Evolutionary conservation across 1,140 invertebrate genomes (phyloP), one percentile per base, ranked within the genome.

Genomic region (Drosophila guanche): DNA sequence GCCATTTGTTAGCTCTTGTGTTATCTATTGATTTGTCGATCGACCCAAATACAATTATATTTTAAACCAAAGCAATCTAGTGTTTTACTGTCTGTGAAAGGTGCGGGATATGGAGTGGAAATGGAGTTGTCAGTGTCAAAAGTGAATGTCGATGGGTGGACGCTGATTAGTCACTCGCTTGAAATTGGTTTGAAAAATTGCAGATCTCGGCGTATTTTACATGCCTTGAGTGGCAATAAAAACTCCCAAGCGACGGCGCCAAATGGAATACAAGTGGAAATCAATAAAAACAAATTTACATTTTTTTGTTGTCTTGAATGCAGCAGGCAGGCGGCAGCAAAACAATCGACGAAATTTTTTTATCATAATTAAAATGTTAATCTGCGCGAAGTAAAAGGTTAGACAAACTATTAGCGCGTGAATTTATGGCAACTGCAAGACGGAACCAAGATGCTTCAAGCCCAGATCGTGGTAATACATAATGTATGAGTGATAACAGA

Each of bases 361-460:
- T 80, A 79, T 88, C 72, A 83, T 88, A 88, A 88, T 88, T 88
- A 88, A 88, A 88, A 88, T 88, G 83, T 88, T 88, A 88, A 88
- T 88, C 71, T 88, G 78, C 78, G 83, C 88, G 83, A 88, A 88
- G 83, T 88, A 88, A 88, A 88, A 88, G 83, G 83, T 88, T 88
- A 88, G 83, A 88, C 83, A 88, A 88, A 88, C 83, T 88, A 88
- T 88, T 88, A 80, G 71, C 71, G 79, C 33, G 46, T 43, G 72
- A 88, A 88, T 88, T 88, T 88, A 88, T 88, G 83, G 83, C 78
- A 76, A 79, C 78, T 68, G 69, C 83, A 88, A 88, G 83, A 88
- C 78, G 83, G 83, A 88, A 88, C 83, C 77, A 42, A 42, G 47
- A 62, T 53, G 67, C 57, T 37, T 4, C 33, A 4, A 4, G 33